Percentiles rank a stretch among this genome's conserved stretches.
phyloP scores from a whole-genome alignment of 2,797 vertebrate genomes.

The Lagorchestes hirsutus region DNA sequence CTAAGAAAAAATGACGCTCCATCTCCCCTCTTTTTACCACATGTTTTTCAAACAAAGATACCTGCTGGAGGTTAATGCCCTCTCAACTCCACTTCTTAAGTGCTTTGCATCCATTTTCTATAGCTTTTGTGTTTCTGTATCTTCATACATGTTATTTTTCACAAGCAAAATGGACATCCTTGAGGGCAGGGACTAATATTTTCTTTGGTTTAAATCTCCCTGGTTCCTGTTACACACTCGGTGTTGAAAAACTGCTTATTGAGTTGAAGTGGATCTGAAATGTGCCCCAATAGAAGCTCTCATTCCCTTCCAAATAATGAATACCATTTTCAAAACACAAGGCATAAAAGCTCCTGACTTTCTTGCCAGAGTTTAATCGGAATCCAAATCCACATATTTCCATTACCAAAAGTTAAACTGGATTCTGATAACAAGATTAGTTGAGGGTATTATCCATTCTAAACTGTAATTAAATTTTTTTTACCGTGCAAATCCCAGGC shows the following conservation, averaged over 20 bases:
- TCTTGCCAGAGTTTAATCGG: neutral
- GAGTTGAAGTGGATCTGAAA: neutral
- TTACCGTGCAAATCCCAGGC: neutral
- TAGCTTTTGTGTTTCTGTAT: neutral
- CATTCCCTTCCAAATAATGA: neutral
- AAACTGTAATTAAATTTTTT: slow-evolving; percentile 7
- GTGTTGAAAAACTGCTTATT: neutral
- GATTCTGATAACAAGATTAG: neutral
- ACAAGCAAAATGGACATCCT: neutral
- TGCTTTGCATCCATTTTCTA: neutral
- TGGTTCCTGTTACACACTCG: neutral
- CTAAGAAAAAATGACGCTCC: neutral
- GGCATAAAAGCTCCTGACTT: neutral
- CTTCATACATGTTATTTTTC: neutral
- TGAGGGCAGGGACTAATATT: neutral
- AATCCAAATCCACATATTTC: neutral
- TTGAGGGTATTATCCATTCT: neutral
- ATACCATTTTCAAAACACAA: neutral
- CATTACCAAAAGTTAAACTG: neutral
- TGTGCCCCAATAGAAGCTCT: neutral
- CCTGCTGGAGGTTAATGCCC: neutral
- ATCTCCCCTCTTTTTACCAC: neutral
- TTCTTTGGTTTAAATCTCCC: neutral
- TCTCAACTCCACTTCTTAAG: neutral
- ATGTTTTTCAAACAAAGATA: neutral